These are phyloP conservation scores for Columbina picui DNA, from an alignment of 2,113 vertebrate species.

Conservation along the genomic window DNA sequence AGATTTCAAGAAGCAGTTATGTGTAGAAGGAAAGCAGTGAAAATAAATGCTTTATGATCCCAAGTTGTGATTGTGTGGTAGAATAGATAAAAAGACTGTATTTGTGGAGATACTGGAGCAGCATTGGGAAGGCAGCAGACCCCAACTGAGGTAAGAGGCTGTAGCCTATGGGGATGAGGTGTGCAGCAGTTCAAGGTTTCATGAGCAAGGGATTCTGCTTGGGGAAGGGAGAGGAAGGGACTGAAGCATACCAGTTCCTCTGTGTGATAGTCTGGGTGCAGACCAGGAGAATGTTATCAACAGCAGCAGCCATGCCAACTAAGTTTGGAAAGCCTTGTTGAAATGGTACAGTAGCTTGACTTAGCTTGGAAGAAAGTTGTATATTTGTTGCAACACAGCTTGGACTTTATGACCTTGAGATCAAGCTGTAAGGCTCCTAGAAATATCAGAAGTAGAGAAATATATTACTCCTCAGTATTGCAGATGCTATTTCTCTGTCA, in stretches of 20 bases:
- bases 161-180: neutral
- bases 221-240: neutral
- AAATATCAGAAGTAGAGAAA: conserved; percentile 52
- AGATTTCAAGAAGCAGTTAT: neutral
- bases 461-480: conserved; percentile 9
- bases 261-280: neutral
- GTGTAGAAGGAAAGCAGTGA: neutral
- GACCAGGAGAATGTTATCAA: neutral
- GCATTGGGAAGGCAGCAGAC: neutral
- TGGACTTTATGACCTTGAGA: conserved; percentile 42
- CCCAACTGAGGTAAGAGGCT: neutral
- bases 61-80: neutral
- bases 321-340: neutral
- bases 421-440: neutral
- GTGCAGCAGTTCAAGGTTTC: neutral
- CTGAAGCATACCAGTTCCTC: neutral
- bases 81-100: neutral
- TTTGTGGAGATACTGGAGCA: neutral
- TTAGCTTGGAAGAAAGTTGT: neutral
- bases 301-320: neutral
- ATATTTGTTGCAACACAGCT: neutral
- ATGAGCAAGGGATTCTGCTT: neutral
- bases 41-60: neutral
- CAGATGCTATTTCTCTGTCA: conserved; percentile 44
- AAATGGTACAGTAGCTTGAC: neutral